Conservation (phyloP, 2,888 invertebrate species). For the Eueremaeus valkanovi region DNA sequence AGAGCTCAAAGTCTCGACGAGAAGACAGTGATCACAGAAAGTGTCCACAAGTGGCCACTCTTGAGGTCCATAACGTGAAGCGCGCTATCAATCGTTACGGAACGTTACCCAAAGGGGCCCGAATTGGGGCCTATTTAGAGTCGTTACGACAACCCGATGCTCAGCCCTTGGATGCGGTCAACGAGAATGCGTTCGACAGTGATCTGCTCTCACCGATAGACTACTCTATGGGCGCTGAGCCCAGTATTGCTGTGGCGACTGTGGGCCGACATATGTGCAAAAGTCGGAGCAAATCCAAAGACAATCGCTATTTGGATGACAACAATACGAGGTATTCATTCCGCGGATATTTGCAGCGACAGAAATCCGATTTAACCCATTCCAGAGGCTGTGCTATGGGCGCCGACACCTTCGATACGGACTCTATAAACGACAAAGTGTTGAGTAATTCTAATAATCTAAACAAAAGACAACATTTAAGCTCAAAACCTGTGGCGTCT, state of each 20-base stretch:
- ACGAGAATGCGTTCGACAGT: conserved; percentile 42
- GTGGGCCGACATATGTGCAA: conserved; percentile 17
- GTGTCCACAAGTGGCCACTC: conserved; percentile 83
- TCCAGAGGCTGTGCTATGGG: conserved; percentile 46
- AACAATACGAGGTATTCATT: conserved; percentile 26
- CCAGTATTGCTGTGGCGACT: conserved; percentile 24
- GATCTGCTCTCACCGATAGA: conserved; percentile 34
- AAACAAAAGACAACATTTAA: conserved; percentile 42
- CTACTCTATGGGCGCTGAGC: conserved; percentile 11
- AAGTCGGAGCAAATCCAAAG: conserved; percentile 33
- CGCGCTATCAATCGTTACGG: conserved; percentile 86
- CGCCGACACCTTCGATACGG: conserved; percentile 43
- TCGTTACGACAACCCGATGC: conserved; percentile 66
- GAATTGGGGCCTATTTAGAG: conserved; percentile 93
- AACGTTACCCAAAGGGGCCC: conserved; percentile 90
- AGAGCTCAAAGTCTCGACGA: neutral
- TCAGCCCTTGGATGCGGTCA: conserved; percentile 38
- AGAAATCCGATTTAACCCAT: conserved; percentile 51
- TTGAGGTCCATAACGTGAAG: conserved; percentile 92
- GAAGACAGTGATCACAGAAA: conserved; percentile 43
- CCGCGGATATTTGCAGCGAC: conserved; percentile 47
- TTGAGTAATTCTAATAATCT: conserved; percentile 17
- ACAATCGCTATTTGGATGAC: conserved; percentile 20
- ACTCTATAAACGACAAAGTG: conserved; percentile 44
- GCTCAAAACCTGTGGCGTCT: conserved; percentile 48